Conservation (phyloP, 2,797 vertebrate genomes). For the Characodon lateralis region DNA sequence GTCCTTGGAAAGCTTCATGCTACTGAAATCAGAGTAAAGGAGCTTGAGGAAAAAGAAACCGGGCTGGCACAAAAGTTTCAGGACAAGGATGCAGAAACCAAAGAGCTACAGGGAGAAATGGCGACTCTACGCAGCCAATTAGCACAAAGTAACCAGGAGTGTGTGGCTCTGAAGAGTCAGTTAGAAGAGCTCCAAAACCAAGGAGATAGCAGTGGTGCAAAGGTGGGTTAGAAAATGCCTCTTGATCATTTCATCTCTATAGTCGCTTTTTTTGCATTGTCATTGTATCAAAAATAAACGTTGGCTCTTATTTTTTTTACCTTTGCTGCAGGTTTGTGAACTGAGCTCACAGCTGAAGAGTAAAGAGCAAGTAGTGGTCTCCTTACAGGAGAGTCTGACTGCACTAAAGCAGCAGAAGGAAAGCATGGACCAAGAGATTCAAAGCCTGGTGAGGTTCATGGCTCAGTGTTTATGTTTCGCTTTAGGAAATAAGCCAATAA, state of each 20-base stretch:
- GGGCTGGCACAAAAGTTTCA: constrained; percentile 79
- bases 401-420: constrained; percentile 84
- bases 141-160: constrained; percentile 87
- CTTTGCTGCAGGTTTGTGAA: constrained; percentile 82
- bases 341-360: constrained; percentile 84
- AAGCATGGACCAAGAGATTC: constrained; percentile 85
- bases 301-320: not conserved
- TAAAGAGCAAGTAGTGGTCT: constrained; percentile 83
- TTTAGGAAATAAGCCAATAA: not conserved
- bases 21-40: constrained; percentile 90
- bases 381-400: constrained; percentile 84
- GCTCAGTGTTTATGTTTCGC: not conserved
- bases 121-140: constrained; percentile 82
- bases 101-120: constrained; percentile 84
- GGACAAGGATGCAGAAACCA: constrained; percentile 82
- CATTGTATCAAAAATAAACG: not conserved
- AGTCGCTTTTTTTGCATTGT: not conserved
- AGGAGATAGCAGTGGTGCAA: constrained; percentile 80
- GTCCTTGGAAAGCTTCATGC: constrained; percentile 91
- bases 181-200: constrained; percentile 84
- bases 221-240: constrained; percentile 82
- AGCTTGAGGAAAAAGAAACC: constrained; percentile 85
- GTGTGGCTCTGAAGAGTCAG: constrained; percentile 82
- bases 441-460: constrained; percentile 84
- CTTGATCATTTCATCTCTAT: not conserved